phyloP scores from a whole-genome alignment of 2,888 invertebrate genomes.

The Rhopalosiphum nymphaeae region DNA sequence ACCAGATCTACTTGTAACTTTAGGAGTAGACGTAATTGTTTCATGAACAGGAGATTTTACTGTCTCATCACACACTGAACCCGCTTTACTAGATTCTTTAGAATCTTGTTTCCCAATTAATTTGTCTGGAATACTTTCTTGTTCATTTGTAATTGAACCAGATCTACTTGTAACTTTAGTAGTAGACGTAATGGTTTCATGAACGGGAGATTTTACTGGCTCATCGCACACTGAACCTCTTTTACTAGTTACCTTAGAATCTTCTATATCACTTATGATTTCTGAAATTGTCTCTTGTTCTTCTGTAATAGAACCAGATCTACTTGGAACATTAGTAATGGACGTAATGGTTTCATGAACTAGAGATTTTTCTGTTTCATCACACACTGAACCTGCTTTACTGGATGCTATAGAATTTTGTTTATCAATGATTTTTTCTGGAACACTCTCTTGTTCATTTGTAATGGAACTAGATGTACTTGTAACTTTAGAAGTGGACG shows the following conservation, averaged over 20 bases:
- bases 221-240: not conserved
- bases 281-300: not conserved
- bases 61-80: not conserved
- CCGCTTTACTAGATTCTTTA: not conserved
- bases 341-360: not conserved
- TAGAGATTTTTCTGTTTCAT: not conserved
- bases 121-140: not conserved
- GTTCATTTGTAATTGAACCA: not conserved
- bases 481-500: fast-evolving
- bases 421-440: too few species aligned
- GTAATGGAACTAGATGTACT: not conserved
- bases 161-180: not conserved
- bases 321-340: not conserved
- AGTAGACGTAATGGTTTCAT: not conserved
- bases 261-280: not conserved
- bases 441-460: not conserved
- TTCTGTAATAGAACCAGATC: not conserved
- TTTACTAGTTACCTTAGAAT: not conserved
- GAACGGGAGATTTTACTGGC: not conserved
- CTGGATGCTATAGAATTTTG: not conserved
- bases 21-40: fast-evolving
- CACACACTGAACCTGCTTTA: not conserved
- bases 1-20: not conserved
- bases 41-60: not conserved
- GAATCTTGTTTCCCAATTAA: not conserved